Evolutionary conservation across 37 sponge, comb jelly and placozoan species (phyloP).

Genomic region (Dysidea cf. avara): DNA sequence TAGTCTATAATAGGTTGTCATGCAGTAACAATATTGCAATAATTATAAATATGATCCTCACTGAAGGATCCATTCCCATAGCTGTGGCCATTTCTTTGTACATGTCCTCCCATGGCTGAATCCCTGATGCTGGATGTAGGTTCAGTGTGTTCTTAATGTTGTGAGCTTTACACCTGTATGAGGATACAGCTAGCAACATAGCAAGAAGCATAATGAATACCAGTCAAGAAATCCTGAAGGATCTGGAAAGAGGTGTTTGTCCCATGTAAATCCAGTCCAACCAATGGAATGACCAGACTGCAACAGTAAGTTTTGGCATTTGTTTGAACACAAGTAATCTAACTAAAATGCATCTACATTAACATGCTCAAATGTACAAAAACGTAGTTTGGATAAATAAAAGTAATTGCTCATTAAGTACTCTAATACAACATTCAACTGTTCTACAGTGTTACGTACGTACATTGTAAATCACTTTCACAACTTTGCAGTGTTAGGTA

Average conservation of each 20-base stretch:
- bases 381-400: no score
- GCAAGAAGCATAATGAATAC: conserved; percentile 10
- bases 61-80: conserved; percentile 75
- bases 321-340: not conserved
- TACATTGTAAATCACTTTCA: no score
- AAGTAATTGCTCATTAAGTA: no score
- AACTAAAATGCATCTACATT: not conserved
- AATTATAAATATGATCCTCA: no score
- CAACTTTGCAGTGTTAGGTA: no score
- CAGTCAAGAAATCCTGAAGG: conserved; percentile 66
- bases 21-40: no score
- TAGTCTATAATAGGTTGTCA: conserved; percentile 19
- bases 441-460: no score
- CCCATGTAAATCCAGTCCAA: conserved; percentile 87
- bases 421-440: no score
- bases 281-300: conserved; percentile 58
- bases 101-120: conserved; percentile 78
- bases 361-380: no score
- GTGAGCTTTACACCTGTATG: conserved; percentile 52
- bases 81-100: conserved; percentile 72
- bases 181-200: not conserved
- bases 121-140: conserved; percentile 76
- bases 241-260: conserved; percentile 68
- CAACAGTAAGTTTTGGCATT: not conserved
- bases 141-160: conserved; percentile 71